Percentiles rank a stretch among this genome's conserved stretches.
Evolutionary conservation across 2,888 invertebrate genomes (phyloP).

Genomic region (Tenthredo notha): DNA sequence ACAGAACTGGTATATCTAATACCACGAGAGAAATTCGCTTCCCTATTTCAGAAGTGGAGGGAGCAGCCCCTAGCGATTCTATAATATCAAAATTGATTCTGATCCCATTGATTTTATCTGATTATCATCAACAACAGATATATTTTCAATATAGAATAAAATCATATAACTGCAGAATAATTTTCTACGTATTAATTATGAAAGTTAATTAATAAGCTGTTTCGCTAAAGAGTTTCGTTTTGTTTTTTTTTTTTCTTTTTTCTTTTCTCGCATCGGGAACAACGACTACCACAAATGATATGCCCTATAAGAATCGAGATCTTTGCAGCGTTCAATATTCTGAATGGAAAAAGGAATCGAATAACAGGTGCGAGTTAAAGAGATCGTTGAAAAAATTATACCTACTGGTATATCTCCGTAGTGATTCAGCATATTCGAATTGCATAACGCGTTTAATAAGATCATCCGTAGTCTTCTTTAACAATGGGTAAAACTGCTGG

Average conservation of each 20-base stretch:
- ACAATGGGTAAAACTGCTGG: conserved; percentile 18
- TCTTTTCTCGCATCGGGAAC: neutral
- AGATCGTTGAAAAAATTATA: conserved; percentile 16
- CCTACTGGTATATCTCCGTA: neutral
- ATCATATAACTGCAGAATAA: neutral
- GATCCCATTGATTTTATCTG: neutral
- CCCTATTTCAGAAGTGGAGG: neutral
- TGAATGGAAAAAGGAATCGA: neutral
- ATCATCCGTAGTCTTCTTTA: neutral
- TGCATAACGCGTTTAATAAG: conserved; percentile 7
- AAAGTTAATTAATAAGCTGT: neutral
- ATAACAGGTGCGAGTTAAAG: neutral
- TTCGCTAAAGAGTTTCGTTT: neutral
- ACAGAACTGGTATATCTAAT: conserved; percentile 16
- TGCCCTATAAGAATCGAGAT: neutral
- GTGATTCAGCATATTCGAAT: neutral
- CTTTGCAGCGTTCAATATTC: neutral
- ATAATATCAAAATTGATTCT: neutral
- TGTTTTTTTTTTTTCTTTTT: too few species aligned
- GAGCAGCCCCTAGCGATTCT: too few species aligned
- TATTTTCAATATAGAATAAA: neutral
- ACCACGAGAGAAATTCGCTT: neutral
- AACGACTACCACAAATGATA: neutral
- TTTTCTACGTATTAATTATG: neutral
- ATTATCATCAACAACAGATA: neutral